Conservation (phyloP, 2,888 invertebrate species). For the Cantharis rufa region DNA sequence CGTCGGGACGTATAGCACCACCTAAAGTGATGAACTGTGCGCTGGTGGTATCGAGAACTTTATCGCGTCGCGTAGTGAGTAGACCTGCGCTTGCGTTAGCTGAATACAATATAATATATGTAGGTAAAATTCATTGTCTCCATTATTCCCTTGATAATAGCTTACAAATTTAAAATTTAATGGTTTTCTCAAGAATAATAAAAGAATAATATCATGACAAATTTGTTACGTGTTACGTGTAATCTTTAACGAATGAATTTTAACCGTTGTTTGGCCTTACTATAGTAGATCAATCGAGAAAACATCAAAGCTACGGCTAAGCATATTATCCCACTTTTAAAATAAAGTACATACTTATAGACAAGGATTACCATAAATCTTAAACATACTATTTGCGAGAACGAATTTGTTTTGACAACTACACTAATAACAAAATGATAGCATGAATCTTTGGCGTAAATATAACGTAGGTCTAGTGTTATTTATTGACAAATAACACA, state of each 20-base stretch:
- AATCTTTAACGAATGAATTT: not conserved
- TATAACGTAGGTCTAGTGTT: not conserved
- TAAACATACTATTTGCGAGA: not conserved
- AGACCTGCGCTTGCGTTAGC: slow-evolving; percentile 26
- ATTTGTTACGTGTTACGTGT: not conserved
- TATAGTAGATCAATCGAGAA: not conserved
- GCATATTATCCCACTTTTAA: no score
- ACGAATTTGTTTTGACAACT: not conserved
- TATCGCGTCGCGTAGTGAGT: slow-evolving; percentile 20
- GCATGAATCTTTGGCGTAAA: not conserved
- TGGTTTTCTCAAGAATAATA: not conserved
- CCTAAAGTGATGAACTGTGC: slow-evolving; percentile 24
- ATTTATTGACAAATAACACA: not conserved
- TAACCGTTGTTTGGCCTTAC: not conserved
- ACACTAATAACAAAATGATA: not conserved
- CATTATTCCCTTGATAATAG: not conserved
- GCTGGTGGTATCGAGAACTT: slow-evolving; percentile 25
- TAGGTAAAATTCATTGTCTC: not conserved
- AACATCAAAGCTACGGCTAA: not conserved
- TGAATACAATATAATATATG: not conserved
- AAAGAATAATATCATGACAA: not conserved
- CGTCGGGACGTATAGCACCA: slow-evolving; percentile 22
- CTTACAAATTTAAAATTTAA: not conserved
- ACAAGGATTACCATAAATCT: not conserved
- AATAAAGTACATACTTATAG: no score